Evolutionary conservation across 2,888 invertebrate genomes (phyloP).

Genomic region (Parelbella ahira): DNA sequence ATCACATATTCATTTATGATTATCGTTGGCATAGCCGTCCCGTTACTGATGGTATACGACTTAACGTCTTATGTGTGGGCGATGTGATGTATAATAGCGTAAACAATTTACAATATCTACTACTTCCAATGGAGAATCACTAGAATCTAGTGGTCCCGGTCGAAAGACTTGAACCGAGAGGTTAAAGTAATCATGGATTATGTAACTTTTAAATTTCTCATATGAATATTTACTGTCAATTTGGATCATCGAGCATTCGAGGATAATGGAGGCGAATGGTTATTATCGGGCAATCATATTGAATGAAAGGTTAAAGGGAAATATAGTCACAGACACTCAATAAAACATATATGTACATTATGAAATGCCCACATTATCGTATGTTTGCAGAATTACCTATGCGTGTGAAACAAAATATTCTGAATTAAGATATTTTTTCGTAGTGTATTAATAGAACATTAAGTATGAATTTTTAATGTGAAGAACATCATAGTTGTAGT

Average conservation of each 20-base stretch:
- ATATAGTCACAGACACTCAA: no score
- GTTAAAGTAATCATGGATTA: constrained; percentile 25
- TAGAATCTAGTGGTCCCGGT: neutral
- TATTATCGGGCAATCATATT: neutral
- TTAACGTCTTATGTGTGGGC: constrained; percentile 3
- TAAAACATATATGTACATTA: no score
- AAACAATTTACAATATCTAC: constrained; percentile 10
- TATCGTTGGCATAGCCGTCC: constrained; percentile 12
- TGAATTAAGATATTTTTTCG: no score
- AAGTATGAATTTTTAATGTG: no score
- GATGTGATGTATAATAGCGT: constrained; percentile 5
- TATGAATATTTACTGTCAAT: constrained; percentile 11
- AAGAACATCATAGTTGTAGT: no score
- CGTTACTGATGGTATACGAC: constrained; percentile 3
- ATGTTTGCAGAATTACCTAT: no score
- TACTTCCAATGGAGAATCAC: neutral
- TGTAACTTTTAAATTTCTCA: constrained; percentile 4
- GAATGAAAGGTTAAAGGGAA: neutral
- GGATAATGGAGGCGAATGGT: neutral
- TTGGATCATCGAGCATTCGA: constrained; percentile 1
- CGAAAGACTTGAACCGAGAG: constrained; percentile 11
- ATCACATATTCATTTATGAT: constrained; percentile 26
- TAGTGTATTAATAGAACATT: no score
- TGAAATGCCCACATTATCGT: no score
- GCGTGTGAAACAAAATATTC: no score